A percentile compares a stretch with the other conserved stretches of the same genome.
Evolutionary conservation across 2,888 invertebrate species (phyloP).

Genomic region (Heliconius cydno): DNA sequence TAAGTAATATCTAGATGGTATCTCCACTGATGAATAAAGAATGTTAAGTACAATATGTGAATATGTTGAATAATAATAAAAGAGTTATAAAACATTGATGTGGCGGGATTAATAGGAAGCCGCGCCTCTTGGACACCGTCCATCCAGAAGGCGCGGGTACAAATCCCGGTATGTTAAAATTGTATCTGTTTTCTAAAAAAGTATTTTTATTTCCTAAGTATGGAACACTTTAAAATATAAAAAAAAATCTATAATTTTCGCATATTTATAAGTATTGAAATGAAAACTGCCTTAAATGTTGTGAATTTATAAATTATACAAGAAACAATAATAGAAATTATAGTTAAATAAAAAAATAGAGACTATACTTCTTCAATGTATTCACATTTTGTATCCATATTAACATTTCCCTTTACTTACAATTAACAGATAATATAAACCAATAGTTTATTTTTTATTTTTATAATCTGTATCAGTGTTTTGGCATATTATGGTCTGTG

Average conservation of each 20-base stretch:
- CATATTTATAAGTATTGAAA: background rate
- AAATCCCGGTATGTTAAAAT: background rate
- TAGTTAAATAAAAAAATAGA: background rate
- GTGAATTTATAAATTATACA: background rate
- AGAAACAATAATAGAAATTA: background rate
- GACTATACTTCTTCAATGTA: background rate
- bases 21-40: background rate
- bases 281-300: constrained; percentile 6
- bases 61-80: background rate
- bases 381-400: constrained; percentile 7
- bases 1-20: background rate
- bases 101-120: background rate
- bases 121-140: background rate
- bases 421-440: background rate
- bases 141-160: background rate
- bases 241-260: background rate
- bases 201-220: background rate
- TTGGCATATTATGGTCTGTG: background rate
- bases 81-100: background rate
- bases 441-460: constrained; percentile 2
- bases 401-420: background rate
- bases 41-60: constrained; percentile 2
- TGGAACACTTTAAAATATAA: background rate
- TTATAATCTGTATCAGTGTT: background rate
- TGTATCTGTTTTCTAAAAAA: background rate